A percentile compares a stretch with the other conserved stretches of the same genome.
These are phyloP conservation scores for Chelonus formosanus DNA, from an alignment of 2,888 invertebrate genomes.

Conservation along the genomic window DNA sequence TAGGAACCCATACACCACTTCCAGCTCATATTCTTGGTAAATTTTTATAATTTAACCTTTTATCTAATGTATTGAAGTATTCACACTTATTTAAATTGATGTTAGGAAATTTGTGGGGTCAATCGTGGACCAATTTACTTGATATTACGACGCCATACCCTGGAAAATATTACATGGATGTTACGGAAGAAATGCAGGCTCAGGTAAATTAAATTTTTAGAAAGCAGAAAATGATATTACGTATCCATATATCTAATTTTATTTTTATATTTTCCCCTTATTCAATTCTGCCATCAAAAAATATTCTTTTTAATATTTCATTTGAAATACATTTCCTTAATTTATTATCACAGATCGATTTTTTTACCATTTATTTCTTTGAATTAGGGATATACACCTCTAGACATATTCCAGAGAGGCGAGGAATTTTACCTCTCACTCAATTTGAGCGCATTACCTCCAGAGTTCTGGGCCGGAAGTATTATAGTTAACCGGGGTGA, in stretches of 20 bases:
- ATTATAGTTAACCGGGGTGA: slow-evolving; percentile 83
- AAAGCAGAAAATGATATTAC: not conserved
- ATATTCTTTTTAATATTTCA: too few relatives aligned
- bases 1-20: slow-evolving; percentile 81
- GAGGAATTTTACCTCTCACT: slow-evolving; percentile 92
- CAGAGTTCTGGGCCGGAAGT: slow-evolving; percentile 89
- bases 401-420: slow-evolving; percentile 84
- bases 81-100: slow-evolving; percentile 17
- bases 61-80: not conserved
- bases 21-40: slow-evolving; percentile 83
- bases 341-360: not conserved
- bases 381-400: slow-evolving; percentile 81
- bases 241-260: not conserved
- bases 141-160: slow-evolving; percentile 87
- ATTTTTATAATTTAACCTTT: not conserved
- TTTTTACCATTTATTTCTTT: slow-evolving; percentile 7
- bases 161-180: slow-evolving; percentile 82
- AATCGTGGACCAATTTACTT: slow-evolving; percentile 84
- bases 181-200: slow-evolving; percentile 82
- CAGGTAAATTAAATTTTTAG: slow-evolving; percentile 67
- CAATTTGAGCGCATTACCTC: slow-evolving; percentile 86
- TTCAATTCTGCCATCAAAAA: too few relatives aligned
- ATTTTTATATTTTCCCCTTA: not conserved
- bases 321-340: too few relatives aligned
- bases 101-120: slow-evolving; percentile 87